Evolutionary conservation across 2,888 invertebrate species (phyloP).

Genomic region (Branchellion lobata): DNA sequence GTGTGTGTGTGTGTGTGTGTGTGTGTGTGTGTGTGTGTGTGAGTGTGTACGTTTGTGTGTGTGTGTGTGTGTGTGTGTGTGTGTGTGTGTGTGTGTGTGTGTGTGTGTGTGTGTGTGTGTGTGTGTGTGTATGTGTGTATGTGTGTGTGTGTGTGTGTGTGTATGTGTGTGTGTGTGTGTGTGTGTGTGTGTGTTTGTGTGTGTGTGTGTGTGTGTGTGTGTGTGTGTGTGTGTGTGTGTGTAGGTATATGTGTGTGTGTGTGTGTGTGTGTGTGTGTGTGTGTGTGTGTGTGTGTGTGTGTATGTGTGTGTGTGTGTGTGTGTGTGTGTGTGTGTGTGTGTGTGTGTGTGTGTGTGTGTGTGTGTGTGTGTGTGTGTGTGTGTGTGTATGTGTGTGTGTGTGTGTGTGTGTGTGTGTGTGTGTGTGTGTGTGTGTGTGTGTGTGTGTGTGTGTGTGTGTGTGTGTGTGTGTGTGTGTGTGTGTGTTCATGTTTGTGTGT

Average conservation of each 20-base stretch:
- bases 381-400: conserved; percentile 9
- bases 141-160: neutral
- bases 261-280: conserved; percentile 19
- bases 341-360: conserved; percentile 20
- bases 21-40: neutral
- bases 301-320: conserved; percentile 18
- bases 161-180: too few relatives aligned
- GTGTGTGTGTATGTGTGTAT: too few relatives aligned
- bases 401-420: too few relatives aligned
- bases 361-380: conserved; percentile 21
- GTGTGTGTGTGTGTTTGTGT: too few relatives aligned
- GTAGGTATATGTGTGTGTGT: neutral
- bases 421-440: too few relatives aligned
- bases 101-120: too few relatives aligned
- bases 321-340: conserved; percentile 20
- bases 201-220: neutral
- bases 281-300: conserved; percentile 29
- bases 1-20: neutral
- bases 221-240: conserved; percentile 23
- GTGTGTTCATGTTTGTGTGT: too few relatives aligned
- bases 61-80: too few relatives aligned
- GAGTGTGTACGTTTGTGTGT: too few relatives aligned
- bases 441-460: too few relatives aligned
- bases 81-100: too few relatives aligned
- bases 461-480: too few relatives aligned